These are phyloP conservation scores for Globicephala melas DNA, from an alignment of 2,113 vertebrate genomes.

Conservation along the genomic window DNA sequence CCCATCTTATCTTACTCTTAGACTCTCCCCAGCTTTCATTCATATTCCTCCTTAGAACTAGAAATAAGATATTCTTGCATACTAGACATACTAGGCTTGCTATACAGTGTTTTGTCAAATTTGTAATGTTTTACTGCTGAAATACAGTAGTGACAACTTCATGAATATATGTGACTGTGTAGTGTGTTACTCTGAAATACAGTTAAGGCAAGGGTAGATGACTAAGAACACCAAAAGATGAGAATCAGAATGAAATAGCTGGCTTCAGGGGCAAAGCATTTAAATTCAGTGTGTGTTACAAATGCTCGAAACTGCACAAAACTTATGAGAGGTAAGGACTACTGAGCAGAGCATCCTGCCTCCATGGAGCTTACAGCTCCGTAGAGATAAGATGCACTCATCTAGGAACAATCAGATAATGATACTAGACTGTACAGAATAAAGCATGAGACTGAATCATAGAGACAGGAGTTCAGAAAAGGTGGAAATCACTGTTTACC, in stretches of 20 bases:
- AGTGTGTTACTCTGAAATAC: background rate
- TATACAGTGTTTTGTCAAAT: background rate
- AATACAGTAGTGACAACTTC: background rate
- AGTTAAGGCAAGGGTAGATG: no score
- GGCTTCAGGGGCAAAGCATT: background rate
- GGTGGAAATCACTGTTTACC: background rate
- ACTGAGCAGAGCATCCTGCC: background rate
- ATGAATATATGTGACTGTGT: background rate
- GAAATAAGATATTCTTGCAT: background rate
- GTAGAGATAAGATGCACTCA: background rate
- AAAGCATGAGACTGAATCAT: background rate
- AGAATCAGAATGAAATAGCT: background rate
- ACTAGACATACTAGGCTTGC: background rate
- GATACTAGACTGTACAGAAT: background rate
- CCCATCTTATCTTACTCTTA: background rate
- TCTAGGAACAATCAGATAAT: background rate
- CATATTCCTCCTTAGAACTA: background rate
- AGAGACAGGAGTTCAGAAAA: background rate
- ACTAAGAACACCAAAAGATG: background rate
- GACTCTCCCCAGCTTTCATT: background rate
- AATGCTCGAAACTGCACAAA: background rate
- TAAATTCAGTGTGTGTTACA: background rate
- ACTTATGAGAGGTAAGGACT: background rate
- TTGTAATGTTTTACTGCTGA: background rate
- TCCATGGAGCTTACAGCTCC: background rate